These are phyloP conservation scores for Helicoverpa armigera DNA, from an alignment of 1,140 invertebrate genomes.

Conservation along the genomic window DNA sequence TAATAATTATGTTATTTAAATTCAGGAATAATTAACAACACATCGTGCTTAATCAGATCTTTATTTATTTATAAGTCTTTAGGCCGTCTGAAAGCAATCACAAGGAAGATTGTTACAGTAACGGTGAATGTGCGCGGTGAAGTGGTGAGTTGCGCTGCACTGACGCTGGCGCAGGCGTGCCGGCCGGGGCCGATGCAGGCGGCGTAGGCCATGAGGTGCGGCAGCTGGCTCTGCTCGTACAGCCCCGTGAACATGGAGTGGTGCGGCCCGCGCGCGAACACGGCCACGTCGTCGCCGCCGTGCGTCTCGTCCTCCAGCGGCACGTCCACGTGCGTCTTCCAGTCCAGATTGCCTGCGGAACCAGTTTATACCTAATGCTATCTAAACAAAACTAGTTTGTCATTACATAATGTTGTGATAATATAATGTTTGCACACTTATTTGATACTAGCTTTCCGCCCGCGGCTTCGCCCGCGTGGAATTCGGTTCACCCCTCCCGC, in stretches of 20 bases:
- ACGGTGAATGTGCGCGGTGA: background rate
- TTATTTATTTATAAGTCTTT: background rate
- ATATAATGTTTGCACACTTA: no score
- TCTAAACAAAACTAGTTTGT: no score
- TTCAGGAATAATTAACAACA: no score
- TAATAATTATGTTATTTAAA: no score
- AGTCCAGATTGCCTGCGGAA: slow-evolving; percentile 63
- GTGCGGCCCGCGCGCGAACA: slow-evolving; percentile 88
- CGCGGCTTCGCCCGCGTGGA: no score
- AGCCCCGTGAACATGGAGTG: slow-evolving; percentile 88
- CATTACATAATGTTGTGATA: no score
- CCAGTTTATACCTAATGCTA: background rate
- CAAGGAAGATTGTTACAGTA: no score
- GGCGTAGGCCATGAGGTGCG: slow-evolving; percentile 88
- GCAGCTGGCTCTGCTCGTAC: slow-evolving; percentile 88
- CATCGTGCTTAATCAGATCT: background rate
- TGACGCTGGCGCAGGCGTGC: slow-evolving; percentile 57
- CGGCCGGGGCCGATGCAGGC: slow-evolving; percentile 69
- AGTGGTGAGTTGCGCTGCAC: background rate
- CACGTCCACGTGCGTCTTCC: slow-evolving; percentile 76
- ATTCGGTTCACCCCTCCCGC: no score
- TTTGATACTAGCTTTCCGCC: no score
- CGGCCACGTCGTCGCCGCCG: slow-evolving; percentile 90
- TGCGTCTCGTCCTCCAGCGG: slow-evolving; percentile 83
- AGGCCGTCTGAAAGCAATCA: no score